Conservation (phyloP, 2,888 invertebrate species). For the Hofmannophila pseudospretella region DNA sequence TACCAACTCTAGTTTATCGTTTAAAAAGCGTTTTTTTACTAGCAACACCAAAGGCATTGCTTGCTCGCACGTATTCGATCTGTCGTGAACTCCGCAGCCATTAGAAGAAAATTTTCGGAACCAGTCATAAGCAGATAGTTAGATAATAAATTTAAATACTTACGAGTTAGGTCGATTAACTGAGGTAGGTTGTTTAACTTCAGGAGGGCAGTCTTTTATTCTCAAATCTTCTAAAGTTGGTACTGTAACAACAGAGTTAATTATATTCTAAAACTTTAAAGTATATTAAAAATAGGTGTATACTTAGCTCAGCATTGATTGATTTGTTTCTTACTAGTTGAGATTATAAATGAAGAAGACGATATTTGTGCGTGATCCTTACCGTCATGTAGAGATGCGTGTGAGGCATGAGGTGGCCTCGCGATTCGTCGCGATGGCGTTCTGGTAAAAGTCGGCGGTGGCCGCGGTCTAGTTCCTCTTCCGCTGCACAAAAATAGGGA, state of each 20-base stretch:
- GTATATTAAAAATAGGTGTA: too few relatives aligned
- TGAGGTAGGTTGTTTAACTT: slow-evolving; percentile 73
- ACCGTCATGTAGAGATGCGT: slow-evolving; percentile 65
- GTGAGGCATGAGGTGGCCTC: slow-evolving; percentile 68
- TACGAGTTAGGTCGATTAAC: slow-evolving; percentile 71
- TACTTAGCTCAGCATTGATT: too few relatives aligned
- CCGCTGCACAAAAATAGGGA: slow-evolving; percentile 79
- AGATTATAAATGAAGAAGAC: background rate
- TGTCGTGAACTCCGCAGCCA: too few relatives aligned
- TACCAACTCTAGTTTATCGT: too few relatives aligned
- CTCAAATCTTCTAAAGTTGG: slow-evolving; percentile 75
- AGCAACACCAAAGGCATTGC: too few relatives aligned
- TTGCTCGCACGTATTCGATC: too few relatives aligned
- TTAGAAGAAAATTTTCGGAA: too few relatives aligned
- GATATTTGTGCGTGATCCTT: slow-evolving; percentile 15
- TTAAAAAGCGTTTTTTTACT: too few relatives aligned
- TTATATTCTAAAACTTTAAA: background rate
- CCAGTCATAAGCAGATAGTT: too few relatives aligned
- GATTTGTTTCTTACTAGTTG: too few relatives aligned
- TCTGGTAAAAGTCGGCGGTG: slow-evolving; percentile 86
- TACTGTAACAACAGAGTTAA: slow-evolving; percentile 44
- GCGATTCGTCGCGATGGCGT: slow-evolving; percentile 87
- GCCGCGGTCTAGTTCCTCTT: slow-evolving; percentile 75
- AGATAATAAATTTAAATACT: slow-evolving; percentile 27
- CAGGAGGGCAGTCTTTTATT: slow-evolving; percentile 73